Conservation (phyloP, 2,113 vertebrate species). For the Lepus americanus region DNA sequence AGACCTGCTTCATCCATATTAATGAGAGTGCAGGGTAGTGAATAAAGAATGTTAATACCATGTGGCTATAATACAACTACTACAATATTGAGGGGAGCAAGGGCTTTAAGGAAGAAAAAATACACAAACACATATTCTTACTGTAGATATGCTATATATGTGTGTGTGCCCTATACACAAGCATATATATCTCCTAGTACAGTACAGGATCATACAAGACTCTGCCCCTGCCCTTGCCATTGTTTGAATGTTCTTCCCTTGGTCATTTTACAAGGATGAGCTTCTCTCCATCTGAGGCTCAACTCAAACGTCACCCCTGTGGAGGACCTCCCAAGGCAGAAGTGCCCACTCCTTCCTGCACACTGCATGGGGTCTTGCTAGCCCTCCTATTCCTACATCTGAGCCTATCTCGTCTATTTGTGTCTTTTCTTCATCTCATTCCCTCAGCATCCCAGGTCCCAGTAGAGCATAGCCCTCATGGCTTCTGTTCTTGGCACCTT, state of each 20-base stretch:
- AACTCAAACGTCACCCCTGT: neutral
- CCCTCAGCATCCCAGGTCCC: neutral
- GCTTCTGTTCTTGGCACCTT: neutral
- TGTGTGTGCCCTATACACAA: neutral
- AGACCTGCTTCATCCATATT: neutral
- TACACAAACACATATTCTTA: neutral
- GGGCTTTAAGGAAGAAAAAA: neutral
- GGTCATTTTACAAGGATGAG: neutral
- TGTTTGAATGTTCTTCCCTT: neutral
- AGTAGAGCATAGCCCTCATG: neutral
- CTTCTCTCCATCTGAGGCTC: neutral
- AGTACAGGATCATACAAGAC: too few relatives aligned
- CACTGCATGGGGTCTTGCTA: too few relatives aligned
- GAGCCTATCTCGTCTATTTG: neutral
- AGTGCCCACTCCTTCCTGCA: rapidly evolving
- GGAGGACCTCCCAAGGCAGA: neutral
- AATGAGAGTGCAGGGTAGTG: neutral
- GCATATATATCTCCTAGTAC: too few relatives aligned
- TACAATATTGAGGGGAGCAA: neutral
- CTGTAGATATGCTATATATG: neutral
- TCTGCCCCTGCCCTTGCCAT: too few relatives aligned
- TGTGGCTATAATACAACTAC: neutral
- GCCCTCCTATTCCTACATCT: neutral
- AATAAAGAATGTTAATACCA: neutral
- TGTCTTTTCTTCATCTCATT: neutral